Conservation (phyloP, 2,888 invertebrate genomes). For the Pseudolycoriella hygida region DNA sequence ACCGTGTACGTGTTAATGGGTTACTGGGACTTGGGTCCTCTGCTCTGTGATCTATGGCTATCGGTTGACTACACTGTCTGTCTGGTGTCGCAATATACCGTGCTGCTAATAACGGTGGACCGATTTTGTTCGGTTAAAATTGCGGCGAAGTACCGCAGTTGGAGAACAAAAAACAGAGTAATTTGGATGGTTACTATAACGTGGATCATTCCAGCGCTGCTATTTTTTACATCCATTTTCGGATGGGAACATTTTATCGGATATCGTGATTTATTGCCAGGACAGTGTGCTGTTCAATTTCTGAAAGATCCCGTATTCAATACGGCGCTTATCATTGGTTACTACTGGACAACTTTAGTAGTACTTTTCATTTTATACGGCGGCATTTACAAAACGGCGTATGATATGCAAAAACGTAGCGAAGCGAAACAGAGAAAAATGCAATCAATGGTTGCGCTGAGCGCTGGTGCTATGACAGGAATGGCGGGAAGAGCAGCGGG, state of each 20-base stretch:
- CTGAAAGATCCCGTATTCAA: conserved; percentile 26
- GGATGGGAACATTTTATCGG: conserved; percentile 99
- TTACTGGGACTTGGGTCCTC: conserved; percentile 90
- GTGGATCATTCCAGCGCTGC: conserved; percentile 88
- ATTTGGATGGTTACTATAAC: conserved; percentile 91
- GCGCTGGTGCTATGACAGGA: conserved; percentile 78
- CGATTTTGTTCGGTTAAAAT: conserved; percentile 97
- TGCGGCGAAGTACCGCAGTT: conserved; percentile 89
- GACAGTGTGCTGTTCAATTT: conserved; percentile 92
- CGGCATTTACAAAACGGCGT: conserved; percentile 93
- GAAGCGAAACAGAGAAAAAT: conserved; percentile 91
- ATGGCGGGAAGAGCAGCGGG: conserved; percentile 80
- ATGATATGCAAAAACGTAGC: conserved; percentile 93
- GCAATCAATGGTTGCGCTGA: conserved; percentile 84
- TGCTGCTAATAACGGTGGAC: conserved; percentile 94
- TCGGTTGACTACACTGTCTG: conserved; percentile 98
- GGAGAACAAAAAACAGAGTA: conserved; percentile 88
- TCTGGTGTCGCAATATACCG: conserved; percentile 96
- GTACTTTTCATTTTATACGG: conserved; percentile 91
- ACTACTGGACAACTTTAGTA: conserved; percentile 93
- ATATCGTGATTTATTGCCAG: conserved; percentile 67
- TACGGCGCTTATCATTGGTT: conserved; percentile 75
- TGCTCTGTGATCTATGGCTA: conserved; percentile 94
- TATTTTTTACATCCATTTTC: conserved; percentile 96
- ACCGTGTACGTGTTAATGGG: conserved; percentile 93